phyloP scores from a whole-genome alignment of 2,888 invertebrate genomes.

The Cephus runcator region DNA sequence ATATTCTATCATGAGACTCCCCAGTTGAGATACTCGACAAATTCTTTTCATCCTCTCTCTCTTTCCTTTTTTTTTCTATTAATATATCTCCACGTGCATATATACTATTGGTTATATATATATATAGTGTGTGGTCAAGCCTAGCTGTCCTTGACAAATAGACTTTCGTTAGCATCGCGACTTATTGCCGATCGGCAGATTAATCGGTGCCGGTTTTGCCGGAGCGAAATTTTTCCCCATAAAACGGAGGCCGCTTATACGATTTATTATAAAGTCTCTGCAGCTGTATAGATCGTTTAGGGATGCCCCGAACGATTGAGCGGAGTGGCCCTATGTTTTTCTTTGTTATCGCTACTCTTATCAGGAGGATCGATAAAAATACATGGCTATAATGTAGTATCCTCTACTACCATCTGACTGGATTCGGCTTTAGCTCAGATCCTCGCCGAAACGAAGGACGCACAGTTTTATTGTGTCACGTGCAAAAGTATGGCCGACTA shows the following conservation, averaged over 20 bases:
- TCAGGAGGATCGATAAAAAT: slow-evolving; percentile 48
- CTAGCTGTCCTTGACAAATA: background rate
- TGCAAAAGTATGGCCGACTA: slow-evolving; percentile 54
- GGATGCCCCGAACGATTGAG: background rate
- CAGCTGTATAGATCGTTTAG: background rate
- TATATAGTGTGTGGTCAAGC: background rate
- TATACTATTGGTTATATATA: background rate
- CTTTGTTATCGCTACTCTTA: background rate
- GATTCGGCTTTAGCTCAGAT: background rate
- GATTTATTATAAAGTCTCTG: slow-evolving; percentile 32
- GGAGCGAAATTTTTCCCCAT: slow-evolving; percentile 1
- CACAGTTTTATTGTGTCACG: slow-evolving; percentile 63
- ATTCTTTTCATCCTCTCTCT: background rate
- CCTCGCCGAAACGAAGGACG: slow-evolving; percentile 7
- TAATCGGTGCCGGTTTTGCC: slow-evolving; percentile 1
- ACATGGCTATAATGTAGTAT: slow-evolving; percentile 15
- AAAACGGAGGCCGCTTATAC: slow-evolving; percentile 18
- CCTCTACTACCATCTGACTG: background rate
- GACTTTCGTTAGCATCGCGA: background rate
- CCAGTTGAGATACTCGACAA: background rate
- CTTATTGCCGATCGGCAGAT: background rate
- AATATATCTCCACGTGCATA: background rate
- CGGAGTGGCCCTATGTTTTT: background rate
- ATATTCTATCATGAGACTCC: background rate
- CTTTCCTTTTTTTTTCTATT: background rate